These are phyloP conservation scores for Cephalopterus ornatus DNA, from an alignment of 2,113 vertebrate species.

Conservation along the genomic window DNA sequence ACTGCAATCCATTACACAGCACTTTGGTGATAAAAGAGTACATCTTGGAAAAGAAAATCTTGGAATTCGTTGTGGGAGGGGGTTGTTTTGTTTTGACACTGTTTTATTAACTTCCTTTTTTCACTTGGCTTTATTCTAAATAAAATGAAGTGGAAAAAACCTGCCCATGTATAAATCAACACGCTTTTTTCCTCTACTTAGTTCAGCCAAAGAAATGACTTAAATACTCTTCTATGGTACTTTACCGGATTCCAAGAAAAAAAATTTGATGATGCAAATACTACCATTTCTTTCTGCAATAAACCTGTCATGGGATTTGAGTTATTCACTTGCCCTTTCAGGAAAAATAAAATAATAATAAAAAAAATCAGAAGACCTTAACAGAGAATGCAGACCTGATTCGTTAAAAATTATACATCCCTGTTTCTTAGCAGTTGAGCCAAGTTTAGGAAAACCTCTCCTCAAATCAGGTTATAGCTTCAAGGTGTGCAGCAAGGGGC, in stretches of 20 bases:
- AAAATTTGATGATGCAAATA: slow-evolving; percentile 4
- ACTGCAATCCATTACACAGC: slow-evolving; percentile 22
- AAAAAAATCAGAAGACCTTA: not conserved
- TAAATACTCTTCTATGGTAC: not conserved
- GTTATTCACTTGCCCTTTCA: slow-evolving; percentile 25
- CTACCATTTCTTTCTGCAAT: slow-evolving; percentile 18
- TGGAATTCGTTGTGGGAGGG: not conserved
- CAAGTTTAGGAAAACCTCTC: not conserved
- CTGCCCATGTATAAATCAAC: not conserved
- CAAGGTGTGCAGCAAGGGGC: not conserved
- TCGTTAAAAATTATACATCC: not conserved
- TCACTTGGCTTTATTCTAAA: slow-evolving; percentile 16
- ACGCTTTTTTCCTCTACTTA: not conserved
- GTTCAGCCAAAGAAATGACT: not conserved
- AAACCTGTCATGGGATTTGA: slow-evolving; percentile 14
- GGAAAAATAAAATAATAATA: slow-evolving; percentile 2
- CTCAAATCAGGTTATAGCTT: not conserved
- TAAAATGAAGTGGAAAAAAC: not conserved
- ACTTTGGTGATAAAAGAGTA: slow-evolving; percentile 4
- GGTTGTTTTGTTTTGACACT: not conserved
- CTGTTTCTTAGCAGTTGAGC: not conserved
- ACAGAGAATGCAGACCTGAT: not conserved
- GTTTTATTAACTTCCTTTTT: slow-evolving; percentile 27
- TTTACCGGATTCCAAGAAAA: not conserved
- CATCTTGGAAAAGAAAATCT: slow-evolving; percentile 9